phyloP scores from a whole-genome alignment of 2,888 invertebrate species.

The Strigamia maritima region DNA sequence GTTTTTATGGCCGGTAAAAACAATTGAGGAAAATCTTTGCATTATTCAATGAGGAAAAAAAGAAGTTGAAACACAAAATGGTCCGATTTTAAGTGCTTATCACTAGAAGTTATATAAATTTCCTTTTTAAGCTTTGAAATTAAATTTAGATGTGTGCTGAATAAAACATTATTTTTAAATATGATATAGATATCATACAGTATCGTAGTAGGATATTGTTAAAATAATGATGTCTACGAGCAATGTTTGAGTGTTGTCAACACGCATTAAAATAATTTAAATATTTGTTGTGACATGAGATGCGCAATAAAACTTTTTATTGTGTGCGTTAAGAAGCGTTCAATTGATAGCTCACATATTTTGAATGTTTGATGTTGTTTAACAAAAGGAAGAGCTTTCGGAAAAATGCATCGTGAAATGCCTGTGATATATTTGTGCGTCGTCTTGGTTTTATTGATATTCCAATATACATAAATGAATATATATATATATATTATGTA shows the following conservation, averaged over 20 bases:
- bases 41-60: too few species aligned
- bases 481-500: background rate
- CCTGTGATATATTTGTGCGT: constrained; percentile 2
- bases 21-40: background rate
- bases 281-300: background rate
- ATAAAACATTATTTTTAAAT: too few species aligned
- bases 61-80: too few species aligned
- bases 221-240: background rate
- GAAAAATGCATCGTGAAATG: background rate
- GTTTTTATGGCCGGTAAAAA: background rate
- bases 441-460: background rate
- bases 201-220: background rate
- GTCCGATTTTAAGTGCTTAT: too few species aligned
- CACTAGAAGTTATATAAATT: too few species aligned
- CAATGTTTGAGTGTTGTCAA: background rate
- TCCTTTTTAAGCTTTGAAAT: background rate
- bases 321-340: background rate
- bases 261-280: background rate
- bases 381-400: background rate
- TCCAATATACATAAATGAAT: background rate
- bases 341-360: too few species aligned
- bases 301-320: background rate
- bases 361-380: background rate
- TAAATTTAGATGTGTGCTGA: background rate
- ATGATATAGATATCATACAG: too few species aligned